phyloP scores from a whole-genome alignment of 2,113 vertebrate genomes.

The Bufo bufo region DNA sequence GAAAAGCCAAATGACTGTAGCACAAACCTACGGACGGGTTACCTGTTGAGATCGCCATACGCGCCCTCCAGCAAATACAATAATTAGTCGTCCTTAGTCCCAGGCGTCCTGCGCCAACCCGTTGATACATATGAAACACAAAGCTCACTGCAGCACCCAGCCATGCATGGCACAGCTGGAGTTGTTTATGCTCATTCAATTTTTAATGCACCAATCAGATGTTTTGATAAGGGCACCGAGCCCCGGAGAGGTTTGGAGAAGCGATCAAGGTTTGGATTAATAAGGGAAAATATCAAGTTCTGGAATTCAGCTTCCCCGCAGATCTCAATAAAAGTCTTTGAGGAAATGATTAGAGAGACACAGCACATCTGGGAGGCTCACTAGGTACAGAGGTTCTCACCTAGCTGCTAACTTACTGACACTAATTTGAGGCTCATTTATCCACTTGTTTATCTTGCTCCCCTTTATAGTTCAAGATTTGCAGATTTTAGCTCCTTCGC shows the following conservation, averaged over 20 bases:
- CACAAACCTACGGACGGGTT: conserved; percentile 57
- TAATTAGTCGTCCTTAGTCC: conserved; percentile 76
- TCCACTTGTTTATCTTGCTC: background rate
- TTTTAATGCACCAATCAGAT: conserved; percentile 76
- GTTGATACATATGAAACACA: conserved; percentile 68
- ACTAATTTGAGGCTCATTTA: conserved; percentile 20
- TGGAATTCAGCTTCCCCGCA: conserved; percentile 53
- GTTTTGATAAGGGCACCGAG: conserved; percentile 68
- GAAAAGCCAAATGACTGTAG: conserved; percentile 5
- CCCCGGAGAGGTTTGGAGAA: conserved; percentile 65
- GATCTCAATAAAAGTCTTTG: conserved; percentile 6
- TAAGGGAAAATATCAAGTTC: conserved; percentile 65
- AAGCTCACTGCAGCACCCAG: conserved; percentile 64
- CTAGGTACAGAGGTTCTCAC: conserved; percentile 15
- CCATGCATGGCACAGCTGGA: conserved; percentile 64
- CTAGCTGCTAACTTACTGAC: background rate
- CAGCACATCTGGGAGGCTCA: background rate
- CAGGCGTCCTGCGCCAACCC: conserved; percentile 64
- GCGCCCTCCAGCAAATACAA: conserved; percentile 75
- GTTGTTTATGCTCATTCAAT: conserved; percentile 73
- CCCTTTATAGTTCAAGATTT: background rate
- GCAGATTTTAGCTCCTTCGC: background rate
- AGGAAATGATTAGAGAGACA: conserved; percentile 41
- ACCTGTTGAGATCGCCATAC: conserved; percentile 74
- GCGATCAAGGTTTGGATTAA: conserved; percentile 65